Evolutionary conservation across 2,113 vertebrate genomes (phyloP).

Genomic region (mouse (Mus musculus)): DNA sequence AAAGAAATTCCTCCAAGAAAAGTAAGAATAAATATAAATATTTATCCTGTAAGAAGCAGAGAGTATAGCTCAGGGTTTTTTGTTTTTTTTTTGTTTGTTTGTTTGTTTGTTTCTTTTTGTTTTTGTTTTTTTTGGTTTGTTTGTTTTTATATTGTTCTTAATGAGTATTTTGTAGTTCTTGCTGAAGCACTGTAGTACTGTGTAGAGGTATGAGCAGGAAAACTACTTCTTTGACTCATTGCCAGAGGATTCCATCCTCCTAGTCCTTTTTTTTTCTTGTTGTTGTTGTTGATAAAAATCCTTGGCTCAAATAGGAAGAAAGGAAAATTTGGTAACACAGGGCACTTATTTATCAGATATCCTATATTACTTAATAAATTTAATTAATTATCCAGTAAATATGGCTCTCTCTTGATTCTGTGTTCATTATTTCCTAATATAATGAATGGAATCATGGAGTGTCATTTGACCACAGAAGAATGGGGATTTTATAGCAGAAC

Average conservation of each 20-base stretch:
- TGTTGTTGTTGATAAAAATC: background rate
- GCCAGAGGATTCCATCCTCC: background rate
- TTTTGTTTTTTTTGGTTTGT: no score
- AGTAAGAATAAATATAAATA: background rate
- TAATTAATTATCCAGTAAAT: constrained; percentile 84
- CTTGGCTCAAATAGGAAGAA: constrained; percentile 56
- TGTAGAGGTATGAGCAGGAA: background rate
- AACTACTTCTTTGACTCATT: background rate
- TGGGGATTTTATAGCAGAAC: constrained; percentile 20
- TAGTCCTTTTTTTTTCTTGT: background rate
- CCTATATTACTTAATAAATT: constrained; percentile 80
- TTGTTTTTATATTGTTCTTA: background rate
- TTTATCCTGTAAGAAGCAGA: background rate
- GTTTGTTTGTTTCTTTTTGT: background rate
- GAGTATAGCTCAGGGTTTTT: background rate
- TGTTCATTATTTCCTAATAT: constrained; percentile 75
- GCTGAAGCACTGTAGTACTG: background rate
- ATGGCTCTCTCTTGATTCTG: constrained; percentile 78
- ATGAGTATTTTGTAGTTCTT: background rate
- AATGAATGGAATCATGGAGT: constrained; percentile 73
- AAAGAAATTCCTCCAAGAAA: background rate
- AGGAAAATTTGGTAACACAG: constrained; percentile 76
- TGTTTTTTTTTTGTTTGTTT: background rate
- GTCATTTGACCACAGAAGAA: constrained; percentile 72
- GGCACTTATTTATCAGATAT: constrained; percentile 80